Percentiles rank a stretch among this genome's conserved stretches.
phyloP scores from a whole-genome alignment of 2,797 vertebrate species.

The Peromyscus attwateri region DNA sequence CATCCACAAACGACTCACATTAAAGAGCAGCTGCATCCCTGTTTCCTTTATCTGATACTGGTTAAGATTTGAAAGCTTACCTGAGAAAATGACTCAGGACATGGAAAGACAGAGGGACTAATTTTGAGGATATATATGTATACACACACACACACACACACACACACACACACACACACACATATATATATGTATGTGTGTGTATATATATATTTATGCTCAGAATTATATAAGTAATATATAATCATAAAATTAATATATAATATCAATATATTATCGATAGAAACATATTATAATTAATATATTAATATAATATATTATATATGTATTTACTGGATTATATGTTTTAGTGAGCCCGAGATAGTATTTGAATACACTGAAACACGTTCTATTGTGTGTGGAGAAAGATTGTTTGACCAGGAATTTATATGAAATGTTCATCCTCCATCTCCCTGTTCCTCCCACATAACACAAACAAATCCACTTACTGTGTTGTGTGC shows the following conservation, averaged over 20 bases:
- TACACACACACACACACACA: background rate
- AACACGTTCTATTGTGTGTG: background rate
- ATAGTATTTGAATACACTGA: background rate
- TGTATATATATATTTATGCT: background rate
- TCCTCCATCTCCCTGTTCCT: background rate
- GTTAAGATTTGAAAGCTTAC: background rate
- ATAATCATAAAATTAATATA: background rate
- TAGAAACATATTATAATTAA: background rate
- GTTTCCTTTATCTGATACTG: background rate
- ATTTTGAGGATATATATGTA: background rate
- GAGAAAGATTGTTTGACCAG: background rate
- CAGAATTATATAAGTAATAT: too few relatives aligned
- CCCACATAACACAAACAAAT: background rate
- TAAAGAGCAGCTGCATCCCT: background rate
- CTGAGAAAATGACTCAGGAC: background rate
- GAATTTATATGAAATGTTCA: background rate
- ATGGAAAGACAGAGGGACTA: background rate
- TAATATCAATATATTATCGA: too few relatives aligned
- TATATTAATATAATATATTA: background rate
- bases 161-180: too few relatives aligned
- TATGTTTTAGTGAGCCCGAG: background rate
- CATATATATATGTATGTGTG: background rate
- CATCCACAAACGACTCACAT: background rate
- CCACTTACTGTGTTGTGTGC: background rate
- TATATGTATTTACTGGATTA: background rate